Base-by-base conservation (phyloP, 2,888 invertebrate species). In the Epirrhoe alternata region DNA sequence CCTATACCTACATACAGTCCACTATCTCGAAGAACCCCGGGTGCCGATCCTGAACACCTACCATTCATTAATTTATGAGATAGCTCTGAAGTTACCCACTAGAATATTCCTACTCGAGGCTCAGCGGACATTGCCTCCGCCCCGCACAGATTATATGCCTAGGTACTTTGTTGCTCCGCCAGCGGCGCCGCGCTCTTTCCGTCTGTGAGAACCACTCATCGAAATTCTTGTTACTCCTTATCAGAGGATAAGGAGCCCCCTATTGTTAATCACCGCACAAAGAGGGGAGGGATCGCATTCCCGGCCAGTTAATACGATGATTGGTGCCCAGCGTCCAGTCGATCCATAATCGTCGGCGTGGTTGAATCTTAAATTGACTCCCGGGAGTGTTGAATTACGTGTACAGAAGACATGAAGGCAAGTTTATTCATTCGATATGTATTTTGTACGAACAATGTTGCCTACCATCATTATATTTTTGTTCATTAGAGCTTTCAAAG, bases 271-370 rank as follows among this genome's bases (percentile, higher is more conserved):
- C 82, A 84, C 77, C 73, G 74, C 75, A 84, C 85, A 84, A 86
- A 82, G 86, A 82, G 87, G 86, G 87, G 86, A 84, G 83, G 83
- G 84, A 85, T 84, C 82, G 77, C 82, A 81, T 85, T 86, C 85
- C 87, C 85, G 80, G 80, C 78, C 78, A 77, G 81, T 80, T 88
- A 89, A 88, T 83, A 80, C 79, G 81, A 86, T 86, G 84, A 88
- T 90, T 86, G 85, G 80, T 59, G 74, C 73, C 67, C 79, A 62
- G 47, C 55, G 68, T n/a, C 56, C 82, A 88, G 86, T 89, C 80
- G 78, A 68, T 85, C 82, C 85, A 77, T 83, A 85, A 80, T 77
- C 84, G 86, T 75, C 78, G 76, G 72, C 71, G 72, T 66, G 80
- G 71, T 76, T 76, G 76, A 81, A 83, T 82, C 84, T 81, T 79